Evolutionary conservation across 2,113 vertebrate genomes (phyloP).

Genomic region (Tachycineta bicolor): DNA sequence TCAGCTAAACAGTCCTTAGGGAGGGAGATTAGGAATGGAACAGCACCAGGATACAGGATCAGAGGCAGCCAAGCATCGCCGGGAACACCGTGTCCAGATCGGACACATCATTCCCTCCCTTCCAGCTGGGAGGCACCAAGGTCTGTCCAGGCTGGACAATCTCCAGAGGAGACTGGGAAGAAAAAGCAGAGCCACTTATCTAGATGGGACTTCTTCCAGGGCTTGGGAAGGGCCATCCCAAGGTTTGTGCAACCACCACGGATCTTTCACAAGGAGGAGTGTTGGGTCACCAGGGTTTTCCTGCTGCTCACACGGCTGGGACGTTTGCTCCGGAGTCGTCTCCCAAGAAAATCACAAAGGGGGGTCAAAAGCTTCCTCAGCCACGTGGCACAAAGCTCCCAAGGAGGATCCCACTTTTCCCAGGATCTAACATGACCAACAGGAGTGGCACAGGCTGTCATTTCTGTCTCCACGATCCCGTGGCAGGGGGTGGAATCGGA

Average conservation of each 20-base stretch:
- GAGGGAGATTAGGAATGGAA: not conserved
- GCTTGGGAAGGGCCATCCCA: not conserved
- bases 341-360: not conserved
- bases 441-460: not conserved
- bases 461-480: not conserved
- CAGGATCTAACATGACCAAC: fast-evolving
- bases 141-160: not conserved
- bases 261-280: not conserved
- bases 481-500: not conserved
- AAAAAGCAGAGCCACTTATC: not conserved
- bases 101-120: not conserved
- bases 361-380: not conserved
- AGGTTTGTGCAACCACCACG: not conserved
- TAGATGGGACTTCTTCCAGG: not conserved
- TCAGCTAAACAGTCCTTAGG: not conserved
- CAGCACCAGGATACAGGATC: not conserved
- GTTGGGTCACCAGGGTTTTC: not conserved
- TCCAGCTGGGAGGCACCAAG: conserved; percentile 7
- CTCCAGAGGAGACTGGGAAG: not conserved
- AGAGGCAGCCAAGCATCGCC: conserved; percentile 23
- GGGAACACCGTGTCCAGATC: conserved; percentile 7
- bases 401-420: not conserved
- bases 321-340: fast-evolving
- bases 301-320: not conserved
- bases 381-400: not conserved